Evolutionary conservation across 1,140 invertebrate genomes (phyloP).

Genomic region (Leptinotarsa texana): DNA sequence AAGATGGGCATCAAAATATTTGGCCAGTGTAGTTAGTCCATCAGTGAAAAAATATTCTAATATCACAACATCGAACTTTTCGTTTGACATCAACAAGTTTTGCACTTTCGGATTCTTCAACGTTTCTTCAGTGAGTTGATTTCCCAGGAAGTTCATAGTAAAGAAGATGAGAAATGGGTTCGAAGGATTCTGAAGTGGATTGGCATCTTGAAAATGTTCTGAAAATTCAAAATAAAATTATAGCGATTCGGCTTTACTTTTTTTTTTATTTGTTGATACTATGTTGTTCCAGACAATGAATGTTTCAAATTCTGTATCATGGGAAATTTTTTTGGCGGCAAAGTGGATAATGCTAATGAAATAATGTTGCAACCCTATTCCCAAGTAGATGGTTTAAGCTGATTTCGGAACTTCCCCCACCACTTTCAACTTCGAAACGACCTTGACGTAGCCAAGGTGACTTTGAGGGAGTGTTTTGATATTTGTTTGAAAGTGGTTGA

Average conservation of each 20-base stretch:
- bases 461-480: too few species aligned
- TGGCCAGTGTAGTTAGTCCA: slow-evolving; percentile 66
- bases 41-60: slow-evolving; percentile 71
- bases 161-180: slow-evolving; percentile 18
- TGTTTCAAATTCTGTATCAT: too few species aligned
- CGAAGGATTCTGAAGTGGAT: slow-evolving; percentile 44
- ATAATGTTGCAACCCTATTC: too few species aligned
- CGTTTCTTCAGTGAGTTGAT: slow-evolving; percentile 47
- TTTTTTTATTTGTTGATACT: too few species aligned
- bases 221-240: slow-evolving; percentile 34
- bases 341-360: too few species aligned
- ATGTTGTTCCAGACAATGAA: too few species aligned
- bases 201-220: slow-evolving; percentile 53
- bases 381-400: too few species aligned
- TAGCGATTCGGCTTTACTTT: slow-evolving; percentile 11
- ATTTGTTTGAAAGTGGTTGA: too few species aligned
- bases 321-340: too few species aligned
- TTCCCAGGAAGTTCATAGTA: slow-evolving; percentile 31
- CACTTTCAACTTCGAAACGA: too few species aligned
- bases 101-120: slow-evolving; percentile 34
- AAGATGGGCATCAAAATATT: slow-evolving; percentile 65
- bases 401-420: too few species aligned
- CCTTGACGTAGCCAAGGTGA: too few species aligned
- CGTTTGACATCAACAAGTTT: slow-evolving; percentile 35
- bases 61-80: slow-evolving; percentile 66